phyloP scores from a whole-genome alignment of 2,797 vertebrate species.

The Scyliorhinus canicula region DNA sequence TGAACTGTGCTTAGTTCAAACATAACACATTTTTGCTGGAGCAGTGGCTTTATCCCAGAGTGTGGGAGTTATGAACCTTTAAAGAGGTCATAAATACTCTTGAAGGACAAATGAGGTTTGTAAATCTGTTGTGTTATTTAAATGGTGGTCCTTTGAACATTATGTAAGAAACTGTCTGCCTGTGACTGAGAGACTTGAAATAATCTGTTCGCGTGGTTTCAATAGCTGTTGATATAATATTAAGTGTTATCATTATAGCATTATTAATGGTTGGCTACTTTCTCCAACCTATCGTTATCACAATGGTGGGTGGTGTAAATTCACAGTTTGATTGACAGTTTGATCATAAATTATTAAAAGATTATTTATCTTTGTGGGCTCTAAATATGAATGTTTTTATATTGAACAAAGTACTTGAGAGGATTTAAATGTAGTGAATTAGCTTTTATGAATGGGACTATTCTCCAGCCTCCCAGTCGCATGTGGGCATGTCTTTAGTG shows the following conservation, averaged over 20 bases:
- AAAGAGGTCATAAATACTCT: background rate
- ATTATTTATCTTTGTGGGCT: background rate
- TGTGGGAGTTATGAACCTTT: background rate
- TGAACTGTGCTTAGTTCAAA: background rate
- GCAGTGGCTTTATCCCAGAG: background rate
- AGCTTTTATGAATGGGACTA: too few species aligned
- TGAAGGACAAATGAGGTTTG: background rate
- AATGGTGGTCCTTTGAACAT: background rate
- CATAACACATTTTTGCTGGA: background rate
- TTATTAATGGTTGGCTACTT: background rate
- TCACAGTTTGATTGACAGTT: background rate
- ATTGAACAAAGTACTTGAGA: background rate
- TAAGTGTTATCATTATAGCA: background rate
- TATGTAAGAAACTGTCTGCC: too few species aligned
- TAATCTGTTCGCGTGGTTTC: background rate
- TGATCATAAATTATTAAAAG: background rate
- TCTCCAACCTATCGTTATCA: background rate
- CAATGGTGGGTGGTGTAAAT: background rate
- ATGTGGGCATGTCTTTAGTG: too few species aligned
- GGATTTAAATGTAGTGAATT: background rate
- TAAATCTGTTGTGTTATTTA: background rate
- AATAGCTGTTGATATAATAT: background rate
- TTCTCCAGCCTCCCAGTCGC: too few species aligned
- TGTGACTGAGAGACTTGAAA: background rate
- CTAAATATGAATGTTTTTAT: background rate